Evolutionary conservation across 2,888 invertebrate species (phyloP).

Genomic region (Doris montereyensis): DNA sequence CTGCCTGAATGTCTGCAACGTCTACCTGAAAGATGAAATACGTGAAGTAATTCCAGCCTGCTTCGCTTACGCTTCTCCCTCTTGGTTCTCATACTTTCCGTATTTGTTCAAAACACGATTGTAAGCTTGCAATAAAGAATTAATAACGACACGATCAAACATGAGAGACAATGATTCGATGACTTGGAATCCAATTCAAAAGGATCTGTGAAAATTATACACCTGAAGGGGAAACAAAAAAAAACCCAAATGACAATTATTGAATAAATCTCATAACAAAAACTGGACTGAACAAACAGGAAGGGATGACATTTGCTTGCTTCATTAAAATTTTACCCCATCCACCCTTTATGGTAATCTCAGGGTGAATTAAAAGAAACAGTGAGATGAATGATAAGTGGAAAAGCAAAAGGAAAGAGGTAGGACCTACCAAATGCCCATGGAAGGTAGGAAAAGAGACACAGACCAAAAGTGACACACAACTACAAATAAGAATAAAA

Average conservation of each 20-base stretch:
- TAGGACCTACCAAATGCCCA: no score
- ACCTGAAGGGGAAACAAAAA: conserved; percentile 75
- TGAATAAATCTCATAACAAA: not conserved
- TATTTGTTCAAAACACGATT: conserved; percentile 86
- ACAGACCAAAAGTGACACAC: no score
- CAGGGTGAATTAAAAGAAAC: no score
- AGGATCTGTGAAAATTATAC: conserved; percentile 92
- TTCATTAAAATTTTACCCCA: no score
- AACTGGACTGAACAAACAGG: not conserved
- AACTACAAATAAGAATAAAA: no score
- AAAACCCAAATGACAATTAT: no score
- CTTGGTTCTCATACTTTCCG: conserved; percentile 90
- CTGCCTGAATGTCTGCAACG: no score
- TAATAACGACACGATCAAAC: conserved; percentile 85
- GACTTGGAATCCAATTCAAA: conserved; percentile 88
- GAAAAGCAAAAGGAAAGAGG: no score
- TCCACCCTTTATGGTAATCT: no score
- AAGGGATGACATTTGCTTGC: not conserved
- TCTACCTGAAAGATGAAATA: conserved; percentile 91
- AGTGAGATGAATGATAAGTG: no score
- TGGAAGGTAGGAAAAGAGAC: no score
- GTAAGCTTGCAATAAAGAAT: conserved; percentile 89
- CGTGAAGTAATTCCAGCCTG: conserved; percentile 93
- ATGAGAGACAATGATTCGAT: conserved; percentile 89
- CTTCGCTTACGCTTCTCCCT: conserved; percentile 91